Conservation (phyloP, 2,797 vertebrate genomes). For the Kryptopterus vitreolus region DNA sequence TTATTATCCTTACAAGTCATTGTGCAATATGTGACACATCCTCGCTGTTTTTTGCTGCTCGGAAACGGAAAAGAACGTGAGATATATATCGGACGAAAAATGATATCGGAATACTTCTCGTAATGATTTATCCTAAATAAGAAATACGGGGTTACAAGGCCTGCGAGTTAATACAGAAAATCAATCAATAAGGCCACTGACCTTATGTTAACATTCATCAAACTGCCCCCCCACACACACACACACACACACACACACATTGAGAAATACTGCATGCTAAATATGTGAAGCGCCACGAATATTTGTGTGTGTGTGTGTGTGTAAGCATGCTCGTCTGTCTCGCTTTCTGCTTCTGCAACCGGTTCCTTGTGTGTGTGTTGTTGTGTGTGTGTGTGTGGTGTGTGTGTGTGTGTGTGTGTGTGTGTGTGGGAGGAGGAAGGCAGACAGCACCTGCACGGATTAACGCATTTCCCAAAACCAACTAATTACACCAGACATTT, state of each 20-base stretch:
- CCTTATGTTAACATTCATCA: conserved; percentile 26
- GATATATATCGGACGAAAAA: no score
- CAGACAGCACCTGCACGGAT: conserved; percentile 66
- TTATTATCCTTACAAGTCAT: neutral
- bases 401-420: conserved; percentile 29
- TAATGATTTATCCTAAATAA: neutral
- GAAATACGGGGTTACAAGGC: neutral
- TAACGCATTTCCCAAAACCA: conserved; percentile 74
- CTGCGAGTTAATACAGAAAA: conserved; percentile 19
- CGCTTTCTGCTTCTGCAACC: neutral
- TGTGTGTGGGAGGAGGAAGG: conserved; percentile 30
- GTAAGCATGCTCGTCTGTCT: neutral
- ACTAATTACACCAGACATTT: conserved; percentile 71
- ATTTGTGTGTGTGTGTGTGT: conserved; percentile 3
- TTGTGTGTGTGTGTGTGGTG: conserved; percentile 26
- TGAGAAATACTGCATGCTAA: conserved; percentile 8
- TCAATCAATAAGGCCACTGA: conserved; percentile 32
- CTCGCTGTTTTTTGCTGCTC: neutral
- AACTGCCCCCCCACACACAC: no score
- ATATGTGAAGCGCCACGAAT: neutral
- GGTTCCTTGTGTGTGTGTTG: conserved; percentile 30
- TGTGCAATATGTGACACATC: neutral
- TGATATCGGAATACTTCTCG: neutral
- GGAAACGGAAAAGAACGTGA: neutral
- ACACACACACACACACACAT: conserved; percentile 9